Evolutionary conservation across 2,797 vertebrate species (phyloP).

Genomic region (Eulemur albifrons): DNA sequence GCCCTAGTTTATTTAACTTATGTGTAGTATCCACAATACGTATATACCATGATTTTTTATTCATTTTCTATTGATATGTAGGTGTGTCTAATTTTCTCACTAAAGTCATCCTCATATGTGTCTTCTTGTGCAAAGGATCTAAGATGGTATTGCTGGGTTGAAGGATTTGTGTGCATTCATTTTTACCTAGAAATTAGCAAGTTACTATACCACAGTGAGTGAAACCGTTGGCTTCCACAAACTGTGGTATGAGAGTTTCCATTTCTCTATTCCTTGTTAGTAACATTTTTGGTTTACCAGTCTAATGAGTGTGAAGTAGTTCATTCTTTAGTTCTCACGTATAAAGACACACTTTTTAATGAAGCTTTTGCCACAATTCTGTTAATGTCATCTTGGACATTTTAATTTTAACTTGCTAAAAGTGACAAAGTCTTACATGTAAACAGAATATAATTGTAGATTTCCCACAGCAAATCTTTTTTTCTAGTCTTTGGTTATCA

Average conservation of each 20-base stretch:
- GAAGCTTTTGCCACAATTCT: conserved; percentile 68
- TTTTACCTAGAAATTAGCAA: not conserved
- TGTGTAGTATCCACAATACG: not conserved
- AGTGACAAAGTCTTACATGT: conserved; percentile 54
- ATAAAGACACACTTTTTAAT: conserved; percentile 50
- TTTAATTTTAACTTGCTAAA: conserved; percentile 71
- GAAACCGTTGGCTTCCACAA: not conserved
- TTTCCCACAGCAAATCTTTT: conserved; percentile 38
- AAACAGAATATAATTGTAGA: not conserved
- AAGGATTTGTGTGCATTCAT: not conserved
- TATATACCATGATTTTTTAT: not conserved
- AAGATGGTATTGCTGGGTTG: not conserved
- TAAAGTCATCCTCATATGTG: not conserved
- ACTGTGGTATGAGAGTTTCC: not conserved
- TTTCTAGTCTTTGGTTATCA: conserved; percentile 67
- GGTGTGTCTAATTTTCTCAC: not conserved
- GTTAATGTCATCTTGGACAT: conserved; percentile 69
- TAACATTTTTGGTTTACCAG: not conserved
- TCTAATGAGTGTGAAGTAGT: not conserved
- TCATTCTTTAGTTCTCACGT: conserved; percentile 29
- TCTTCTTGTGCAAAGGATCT: not conserved
- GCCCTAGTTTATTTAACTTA: not conserved
- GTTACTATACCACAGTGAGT: not conserved
- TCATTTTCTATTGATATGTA: not conserved
- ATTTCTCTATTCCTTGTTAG: not conserved